Evolutionary conservation across 2,888 invertebrate species (phyloP).

Genomic region (Morinoia aosen): DNA sequence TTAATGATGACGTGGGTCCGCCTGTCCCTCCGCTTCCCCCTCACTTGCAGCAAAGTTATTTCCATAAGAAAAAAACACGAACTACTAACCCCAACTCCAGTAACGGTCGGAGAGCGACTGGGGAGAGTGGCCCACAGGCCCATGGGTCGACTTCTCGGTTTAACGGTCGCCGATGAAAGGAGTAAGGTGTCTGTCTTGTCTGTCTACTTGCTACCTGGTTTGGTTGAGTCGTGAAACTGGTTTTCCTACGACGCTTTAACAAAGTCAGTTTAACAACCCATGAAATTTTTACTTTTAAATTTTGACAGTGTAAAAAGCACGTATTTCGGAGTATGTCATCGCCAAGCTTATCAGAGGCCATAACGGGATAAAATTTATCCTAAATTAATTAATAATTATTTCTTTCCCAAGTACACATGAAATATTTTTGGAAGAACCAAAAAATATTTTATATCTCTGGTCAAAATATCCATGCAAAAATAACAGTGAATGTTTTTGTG

Average conservation of each 20-base stretch:
- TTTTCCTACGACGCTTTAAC: not conserved
- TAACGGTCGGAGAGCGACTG: slow-evolving; percentile 14
- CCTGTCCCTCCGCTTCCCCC: slow-evolving; percentile 34
- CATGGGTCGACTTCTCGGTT: not conserved
- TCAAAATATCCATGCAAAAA: not conserved
- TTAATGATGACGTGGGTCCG: not conserved
- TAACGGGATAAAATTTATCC: not conserved
- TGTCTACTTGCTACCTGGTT: not conserved
- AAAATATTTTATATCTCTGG: not conserved
- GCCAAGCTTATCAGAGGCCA: not conserved
- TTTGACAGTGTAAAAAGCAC: not conserved
- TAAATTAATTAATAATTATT: too few species aligned
- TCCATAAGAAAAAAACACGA: not conserved
- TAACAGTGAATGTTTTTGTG: not conserved
- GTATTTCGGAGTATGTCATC: not conserved
- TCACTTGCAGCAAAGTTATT: slow-evolving; percentile 13
- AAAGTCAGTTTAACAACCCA: not conserved
- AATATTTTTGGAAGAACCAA: too few species aligned
- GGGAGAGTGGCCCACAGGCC: not conserved
- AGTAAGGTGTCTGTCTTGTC: not conserved
- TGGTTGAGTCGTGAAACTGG: not conserved
- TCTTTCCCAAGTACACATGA: too few species aligned
- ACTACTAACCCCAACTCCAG: not conserved
- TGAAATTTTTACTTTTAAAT: not conserved
- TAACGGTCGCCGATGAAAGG: not conserved